These are phyloP conservation scores for Beroe forskalii DNA, from an alignment of 37 sponge, comb jelly and placozoan genomes.

Conservation along the genomic window DNA sequence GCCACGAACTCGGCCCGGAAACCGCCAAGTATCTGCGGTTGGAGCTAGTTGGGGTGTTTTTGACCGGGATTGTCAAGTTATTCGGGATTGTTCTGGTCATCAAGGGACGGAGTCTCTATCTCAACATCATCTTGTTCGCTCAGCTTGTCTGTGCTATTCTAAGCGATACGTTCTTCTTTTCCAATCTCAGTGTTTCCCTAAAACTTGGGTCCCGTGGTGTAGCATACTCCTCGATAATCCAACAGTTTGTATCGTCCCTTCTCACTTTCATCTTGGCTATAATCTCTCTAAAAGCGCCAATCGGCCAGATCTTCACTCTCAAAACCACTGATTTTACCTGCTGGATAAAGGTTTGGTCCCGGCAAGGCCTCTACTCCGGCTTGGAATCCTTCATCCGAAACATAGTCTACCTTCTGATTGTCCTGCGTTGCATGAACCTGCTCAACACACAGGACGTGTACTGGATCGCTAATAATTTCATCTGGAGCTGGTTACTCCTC, in stretches of 20 bases:
- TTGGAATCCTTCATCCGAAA: neutral
- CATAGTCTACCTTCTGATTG: neutral
- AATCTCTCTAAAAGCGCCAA: neutral
- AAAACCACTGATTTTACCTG: neutral
- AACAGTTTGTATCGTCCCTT: slow-evolving; percentile 6
- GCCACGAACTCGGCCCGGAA: neutral
- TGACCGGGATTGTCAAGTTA: slow-evolving; percentile 9
- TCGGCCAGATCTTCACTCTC: neutral
- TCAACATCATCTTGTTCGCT: neutral
- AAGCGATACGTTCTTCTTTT: slow-evolving; percentile 6
- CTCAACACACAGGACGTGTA: slow-evolving; percentile 5
- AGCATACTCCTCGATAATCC: slow-evolving; percentile 29
- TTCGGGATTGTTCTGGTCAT: slow-evolving; percentile 4
- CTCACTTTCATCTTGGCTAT: neutral
- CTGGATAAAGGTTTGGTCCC: neutral
- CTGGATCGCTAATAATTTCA: slow-evolving; percentile 38
- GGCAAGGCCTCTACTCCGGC: slow-evolving; percentile 11
- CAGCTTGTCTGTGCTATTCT: slow-evolving; percentile 11
- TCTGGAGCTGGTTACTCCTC: slow-evolving; percentile 21
- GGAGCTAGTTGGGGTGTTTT: neutral
- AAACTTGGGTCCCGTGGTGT: neutral
- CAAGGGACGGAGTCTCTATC: slow-evolving; percentile 1
- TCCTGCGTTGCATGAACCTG: neutral
- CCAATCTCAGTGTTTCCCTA: neutral
- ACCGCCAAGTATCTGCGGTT: neutral